Base-by-base conservation (phyloP, 2,797 vertebrate genomes). In the Nyctibius grandis region DNA sequence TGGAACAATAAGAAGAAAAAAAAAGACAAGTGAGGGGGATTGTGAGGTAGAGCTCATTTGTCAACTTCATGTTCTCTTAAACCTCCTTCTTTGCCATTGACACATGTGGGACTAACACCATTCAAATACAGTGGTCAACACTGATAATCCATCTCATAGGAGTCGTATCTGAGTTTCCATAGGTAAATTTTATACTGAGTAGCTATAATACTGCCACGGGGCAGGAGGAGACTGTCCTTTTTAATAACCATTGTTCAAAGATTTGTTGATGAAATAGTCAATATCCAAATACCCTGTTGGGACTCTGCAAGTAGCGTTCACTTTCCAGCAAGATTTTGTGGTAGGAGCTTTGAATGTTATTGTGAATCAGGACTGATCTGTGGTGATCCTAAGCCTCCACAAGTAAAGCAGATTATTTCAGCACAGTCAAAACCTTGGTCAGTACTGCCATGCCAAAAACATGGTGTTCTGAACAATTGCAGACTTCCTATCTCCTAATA, bases 81-180 rank as follows among this genome's bases (percentile, higher is more conserved):
- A 47, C 4, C 33, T 61, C 21, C 11, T 79, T 44, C 33, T 85
- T 83, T 87, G 29, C 38, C 34, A 23, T 86, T 2, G 0, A 26
- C 11, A 26, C 14, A 6, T 11, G 48, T 59, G 23, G 21, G 64
- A 38, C 16, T 69, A 34, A 54, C 29, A 44, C n/a, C 36, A 22
- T 72, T 74, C 25, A 69, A 60, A 56, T 42, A 44, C 33, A 40
- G 22, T 12, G 18, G 40, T 67, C 54, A 64, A 0, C 1, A 3
- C 33, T 54, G 42, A 64, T 56, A 54, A 33, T 48, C 15, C 0
- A 0, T 75, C 38, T 64, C 31, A 5, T 1, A 28, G 23, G 19
- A 76, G 13, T 17, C 42, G 1, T 28, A 73, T 31, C 33, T 42
- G n/a, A 45, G 26, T 72, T 82, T 88, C 50, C 26, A 19, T 1